A percentile compares a stretch with the other conserved stretches of the same genome.
These are phyloP conservation scores for Pelmatolapia mariae DNA, from an alignment of 2,113 vertebrate genomes.

Conservation along the genomic window DNA sequence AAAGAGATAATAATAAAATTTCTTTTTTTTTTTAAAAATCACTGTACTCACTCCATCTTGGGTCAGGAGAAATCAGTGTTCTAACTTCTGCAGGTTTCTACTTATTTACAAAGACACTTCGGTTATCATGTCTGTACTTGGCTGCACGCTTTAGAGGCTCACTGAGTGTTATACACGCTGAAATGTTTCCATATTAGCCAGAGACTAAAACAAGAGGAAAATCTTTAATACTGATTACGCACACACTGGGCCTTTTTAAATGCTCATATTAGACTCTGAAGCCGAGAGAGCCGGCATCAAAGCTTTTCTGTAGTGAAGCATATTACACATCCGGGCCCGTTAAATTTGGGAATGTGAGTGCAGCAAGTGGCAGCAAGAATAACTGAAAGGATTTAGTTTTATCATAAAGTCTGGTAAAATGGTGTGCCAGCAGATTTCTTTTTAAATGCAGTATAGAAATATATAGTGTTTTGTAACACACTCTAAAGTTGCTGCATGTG, in stretches of 20 bases:
- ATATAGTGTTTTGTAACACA: not conserved
- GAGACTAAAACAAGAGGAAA: not conserved
- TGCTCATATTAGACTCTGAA: not conserved
- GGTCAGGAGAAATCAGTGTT: not conserved
- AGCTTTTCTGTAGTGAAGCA: not conserved
- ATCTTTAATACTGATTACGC: constrained; percentile 12
- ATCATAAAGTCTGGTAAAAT: not conserved
- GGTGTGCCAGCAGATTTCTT: not conserved
- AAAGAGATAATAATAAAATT: not conserved
- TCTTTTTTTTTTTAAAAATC: fast-evolving
- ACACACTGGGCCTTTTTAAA: constrained; percentile 31
- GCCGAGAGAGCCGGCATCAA: constrained; percentile 11
- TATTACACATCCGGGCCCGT: constrained; percentile 3
- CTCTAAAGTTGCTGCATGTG: not conserved
- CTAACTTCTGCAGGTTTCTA: not conserved
- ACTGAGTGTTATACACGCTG: not conserved
- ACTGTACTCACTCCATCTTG: not conserved
- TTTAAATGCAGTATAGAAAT: not conserved
- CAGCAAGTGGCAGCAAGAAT: not conserved
- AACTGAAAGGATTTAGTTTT: not conserved
- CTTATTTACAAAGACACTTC: not conserved
- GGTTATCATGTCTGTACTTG: not conserved
- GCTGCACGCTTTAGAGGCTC: not conserved
- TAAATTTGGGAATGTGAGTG: not conserved
- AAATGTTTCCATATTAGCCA: constrained; percentile 45